A percentile compares a stretch with the other conserved stretches of the same genome.
These are phyloP conservation scores for Oscheius sp. DNA, from an alignment of 1,140 invertebrate genomes.

Conservation along the genomic window DNA sequence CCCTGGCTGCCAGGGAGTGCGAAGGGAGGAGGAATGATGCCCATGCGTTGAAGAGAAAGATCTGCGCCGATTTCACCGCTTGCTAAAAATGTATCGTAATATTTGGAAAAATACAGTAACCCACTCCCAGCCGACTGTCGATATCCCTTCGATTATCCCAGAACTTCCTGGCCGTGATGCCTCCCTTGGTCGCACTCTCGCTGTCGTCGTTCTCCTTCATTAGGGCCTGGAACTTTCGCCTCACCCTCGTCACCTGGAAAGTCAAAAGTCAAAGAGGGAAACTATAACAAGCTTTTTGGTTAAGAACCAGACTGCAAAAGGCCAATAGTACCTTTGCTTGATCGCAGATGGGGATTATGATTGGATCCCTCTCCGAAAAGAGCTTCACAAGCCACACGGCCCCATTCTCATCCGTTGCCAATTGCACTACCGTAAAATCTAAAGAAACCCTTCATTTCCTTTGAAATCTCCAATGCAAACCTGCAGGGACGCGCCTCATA, in stretches of 20 bases:
- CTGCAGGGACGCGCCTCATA: neutral
- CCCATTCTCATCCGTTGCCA: neutral
- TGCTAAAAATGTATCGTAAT: neutral
- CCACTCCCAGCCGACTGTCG: neutral
- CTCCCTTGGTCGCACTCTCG: neutral
- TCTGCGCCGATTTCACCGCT: neutral
- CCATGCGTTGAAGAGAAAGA: neutral
- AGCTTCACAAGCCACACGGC: neutral
- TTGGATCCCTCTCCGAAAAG: neutral
- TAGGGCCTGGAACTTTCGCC: neutral
- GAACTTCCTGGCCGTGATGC: neutral
- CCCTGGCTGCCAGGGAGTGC: neutral
- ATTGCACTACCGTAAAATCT: neutral
- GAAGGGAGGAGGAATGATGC: neutral
- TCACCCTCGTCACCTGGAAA: neutral
- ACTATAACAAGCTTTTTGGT: too few relatives aligned
- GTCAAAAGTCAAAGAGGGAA: neutral
- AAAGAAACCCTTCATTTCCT: too few relatives aligned
- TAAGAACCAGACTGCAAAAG: too few relatives aligned
- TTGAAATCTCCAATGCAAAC: neutral
- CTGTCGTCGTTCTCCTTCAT: neutral
- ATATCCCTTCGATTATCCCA: neutral
- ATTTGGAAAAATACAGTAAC: too few relatives aligned
- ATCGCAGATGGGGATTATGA: neutral
- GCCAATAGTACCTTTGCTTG: neutral